Base-by-base conservation (phyloP, 2,113 vertebrate species). In the Amia ocellicauda region DNA sequence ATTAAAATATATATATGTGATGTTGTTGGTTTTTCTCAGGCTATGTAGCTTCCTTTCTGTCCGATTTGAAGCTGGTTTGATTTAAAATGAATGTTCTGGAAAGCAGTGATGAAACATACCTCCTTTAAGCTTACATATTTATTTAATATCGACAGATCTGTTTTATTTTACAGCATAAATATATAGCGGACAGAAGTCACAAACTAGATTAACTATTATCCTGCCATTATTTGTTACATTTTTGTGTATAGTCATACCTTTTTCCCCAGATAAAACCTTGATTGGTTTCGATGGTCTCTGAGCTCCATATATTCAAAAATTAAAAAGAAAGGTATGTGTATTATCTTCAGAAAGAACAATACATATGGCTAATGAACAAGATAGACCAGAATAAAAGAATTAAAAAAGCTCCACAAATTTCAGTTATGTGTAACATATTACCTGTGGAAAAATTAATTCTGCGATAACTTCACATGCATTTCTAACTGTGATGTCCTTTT, bases 11-110 rank as follows among this genome's bases (percentile, higher is more conserved):
- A n/a, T n/a, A n/a, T n/a, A n/a, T n/a, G n/a, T n/a, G n/a, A n/a
- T n/a, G n/a, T n/a, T n/a, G n/a, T n/a, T n/a, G n/a, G n/a, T n/a
- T n/a, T 26, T 36, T 49, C 36, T 49, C 63, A 58, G 26, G 16
- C n/a, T 7, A 26, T 8, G 4, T 23, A 23, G 62, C 24, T 45
- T 47, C 14, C 55, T 40, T 41, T 45, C 19, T 13, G n/a, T 3
- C 19, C 22, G 23, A 60, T 60, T 60, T 47, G 57, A 66, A 42
- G 49, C 57, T 16, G 57, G 47, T n/a, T 60, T 53, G 19, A 49
- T 51, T 66, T 36, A 51, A 66, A 60, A 57, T 7, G 8, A 59
- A 41, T 26, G 2, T 14, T 52, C 29, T 60, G 31, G 20, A 51
- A 49, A n/a, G 42, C 3, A 0, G 26, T 57, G 43, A 2, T 59